A percentile compares a stretch with the other conserved stretches of the same genome.
Evolutionary conservation across 2,113 vertebrate genomes (phyloP).

Genomic region (Anguilla japonica): DNA sequence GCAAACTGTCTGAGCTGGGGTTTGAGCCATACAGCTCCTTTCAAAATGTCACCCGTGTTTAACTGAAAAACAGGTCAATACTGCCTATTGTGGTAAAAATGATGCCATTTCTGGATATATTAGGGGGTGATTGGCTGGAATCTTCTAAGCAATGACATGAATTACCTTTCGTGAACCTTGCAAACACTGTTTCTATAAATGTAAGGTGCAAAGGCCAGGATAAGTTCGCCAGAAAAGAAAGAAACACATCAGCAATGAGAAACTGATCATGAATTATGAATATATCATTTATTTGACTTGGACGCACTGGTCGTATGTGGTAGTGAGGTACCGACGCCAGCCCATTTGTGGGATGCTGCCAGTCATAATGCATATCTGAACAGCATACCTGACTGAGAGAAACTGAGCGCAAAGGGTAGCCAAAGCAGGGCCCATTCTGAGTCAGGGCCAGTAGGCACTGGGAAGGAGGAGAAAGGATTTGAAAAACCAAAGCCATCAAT

Average conservation of each 20-base stretch:
- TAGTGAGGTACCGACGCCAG: neutral
- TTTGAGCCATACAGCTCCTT: slow-evolving; percentile 48
- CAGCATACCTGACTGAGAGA: neutral
- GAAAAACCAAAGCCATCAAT: neutral
- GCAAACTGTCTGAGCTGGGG: slow-evolving; percentile 46
- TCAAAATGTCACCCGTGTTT: slow-evolving; percentile 54
- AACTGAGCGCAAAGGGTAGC: neutral
- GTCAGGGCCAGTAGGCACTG: neutral
- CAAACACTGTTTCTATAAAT: slow-evolving; percentile 62
- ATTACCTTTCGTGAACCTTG: slow-evolving; percentile 69
- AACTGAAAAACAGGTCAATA: slow-evolving; percentile 67
- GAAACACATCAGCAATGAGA: slow-evolving; percentile 38
- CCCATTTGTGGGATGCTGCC: neutral
- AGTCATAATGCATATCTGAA: neutral
- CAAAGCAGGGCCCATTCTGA: neutral
- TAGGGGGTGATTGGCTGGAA: slow-evolving; percentile 68
- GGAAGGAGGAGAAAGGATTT: neutral
- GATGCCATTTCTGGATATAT: slow-evolving; percentile 63
- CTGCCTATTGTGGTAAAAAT: slow-evolving; percentile 48
- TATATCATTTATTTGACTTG: neutral
- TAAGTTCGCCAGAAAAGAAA: slow-evolving; percentile 52
- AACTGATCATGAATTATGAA: neutral
- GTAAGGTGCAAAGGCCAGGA: slow-evolving; percentile 65
- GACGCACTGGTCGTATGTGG: neutral
- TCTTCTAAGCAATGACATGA: slow-evolving; percentile 66